A percentile compares a stretch with the other conserved stretches of the same genome.
Conservation (phyloP, 2,797 vertebrate species). For the Pyrocephalus nanus region DNA sequence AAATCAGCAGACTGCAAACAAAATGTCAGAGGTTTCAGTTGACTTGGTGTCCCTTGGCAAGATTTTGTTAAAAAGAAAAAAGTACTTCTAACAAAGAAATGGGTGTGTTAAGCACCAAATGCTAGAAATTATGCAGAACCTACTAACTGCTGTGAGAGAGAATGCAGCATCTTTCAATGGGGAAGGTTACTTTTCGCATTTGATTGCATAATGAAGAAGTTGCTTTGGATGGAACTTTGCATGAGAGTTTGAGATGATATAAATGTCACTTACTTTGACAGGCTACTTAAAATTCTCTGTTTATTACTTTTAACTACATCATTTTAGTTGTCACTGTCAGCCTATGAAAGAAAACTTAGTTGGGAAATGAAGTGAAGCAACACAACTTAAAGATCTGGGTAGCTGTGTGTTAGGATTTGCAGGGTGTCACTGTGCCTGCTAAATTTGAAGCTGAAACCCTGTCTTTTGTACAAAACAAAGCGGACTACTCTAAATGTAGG, state of each 20-base stretch:
- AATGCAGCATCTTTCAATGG: background rate
- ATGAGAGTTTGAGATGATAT: constrained; percentile 4
- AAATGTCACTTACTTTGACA: constrained; percentile 54
- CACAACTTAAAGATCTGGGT: constrained; percentile 8
- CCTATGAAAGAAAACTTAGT: constrained; percentile 12
- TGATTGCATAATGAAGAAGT: constrained; percentile 33
- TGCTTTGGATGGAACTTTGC: constrained; percentile 35
- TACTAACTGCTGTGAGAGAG: background rate
- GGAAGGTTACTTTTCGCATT: background rate
- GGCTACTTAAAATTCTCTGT: constrained; percentile 50
- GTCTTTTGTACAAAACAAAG: background rate
- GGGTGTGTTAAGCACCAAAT: background rate
- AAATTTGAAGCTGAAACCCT: background rate
- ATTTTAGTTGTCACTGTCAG: constrained; percentile 50
- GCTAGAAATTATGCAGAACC: background rate
- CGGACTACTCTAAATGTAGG: background rate
- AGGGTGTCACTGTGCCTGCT: background rate
- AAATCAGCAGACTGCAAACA: background rate
- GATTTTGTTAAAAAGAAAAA: background rate
- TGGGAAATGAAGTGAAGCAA: background rate
- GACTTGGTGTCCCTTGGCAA: background rate
- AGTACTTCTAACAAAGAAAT: background rate
- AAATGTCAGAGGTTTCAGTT: background rate
- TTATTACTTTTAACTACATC: constrained; percentile 51
- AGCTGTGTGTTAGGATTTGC: background rate